Evolutionary conservation across 1,140 invertebrate genomes (phyloP), one percentile per base, ranked within the genome.

Genomic region (Pissodes strobi): DNA sequence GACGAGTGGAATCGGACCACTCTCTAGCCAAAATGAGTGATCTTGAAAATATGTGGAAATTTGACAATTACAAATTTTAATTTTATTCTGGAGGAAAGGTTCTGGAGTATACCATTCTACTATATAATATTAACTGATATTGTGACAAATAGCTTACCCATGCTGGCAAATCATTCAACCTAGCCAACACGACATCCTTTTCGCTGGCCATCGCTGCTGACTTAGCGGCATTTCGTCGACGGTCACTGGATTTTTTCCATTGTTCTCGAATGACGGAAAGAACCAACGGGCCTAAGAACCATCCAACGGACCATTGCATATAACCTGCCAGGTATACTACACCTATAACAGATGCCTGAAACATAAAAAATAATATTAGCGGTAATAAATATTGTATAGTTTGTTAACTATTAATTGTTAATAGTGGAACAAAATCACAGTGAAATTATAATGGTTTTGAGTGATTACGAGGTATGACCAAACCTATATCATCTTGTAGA

Each of bases 91-190:
- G n/a, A n/a, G n/a, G n/a, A n/a, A n/a, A n/a, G n/a, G n/a, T n/a
- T n/a, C n/a, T n/a, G n/a, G n/a, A n/a, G n/a, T n/a, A n/a, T n/a
- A n/a, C n/a, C n/a, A n/a, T n/a, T n/a, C n/a, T n/a, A n/a, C n/a
- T n/a, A n/a, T n/a, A n/a, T n/a, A n/a, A n/a, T n/a, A n/a, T n/a
- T n/a, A n/a, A n/a, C n/a, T n/a, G n/a, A n/a, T n/a, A n/a, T n/a
- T n/a, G n/a, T n/a, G n/a, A n/a, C n/a, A n/a, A n/a, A 55, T 22
- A 13, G 18, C 58, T 25, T 77, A 93, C 93, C 95, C 94, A 97
- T 13, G 92, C 90, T 4, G 94, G 94, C 67, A 97, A 80, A 82
- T 96, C 93, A 74, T 93, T 87, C 59, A 97, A 85, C 74, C 89
- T 82, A 1, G 89, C 92, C 41, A 92, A 80, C 56, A 97, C 91